Evolutionary conservation across 2,888 invertebrate genomes (phyloP).

Genomic region (Dynastes tityus): DNA sequence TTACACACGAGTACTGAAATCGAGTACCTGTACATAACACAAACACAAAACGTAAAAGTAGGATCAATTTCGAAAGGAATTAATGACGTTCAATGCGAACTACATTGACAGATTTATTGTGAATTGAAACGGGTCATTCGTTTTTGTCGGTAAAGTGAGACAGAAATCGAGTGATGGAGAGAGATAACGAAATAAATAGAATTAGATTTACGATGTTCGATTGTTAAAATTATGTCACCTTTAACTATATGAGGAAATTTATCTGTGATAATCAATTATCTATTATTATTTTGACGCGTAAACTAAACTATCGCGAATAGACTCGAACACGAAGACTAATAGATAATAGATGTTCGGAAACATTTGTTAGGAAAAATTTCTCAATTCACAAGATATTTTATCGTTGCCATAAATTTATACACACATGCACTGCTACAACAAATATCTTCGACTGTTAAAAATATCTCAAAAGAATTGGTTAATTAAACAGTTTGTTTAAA

Average conservation of each 20-base stretch:
- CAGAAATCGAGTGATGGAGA: neutral
- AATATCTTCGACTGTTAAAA: too few species aligned
- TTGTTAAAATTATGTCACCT: conserved; percentile 31
- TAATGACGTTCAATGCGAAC: conserved; percentile 9
- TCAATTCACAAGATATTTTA: too few species aligned
- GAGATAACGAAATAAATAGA: neutral
- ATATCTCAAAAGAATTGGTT: too few species aligned
- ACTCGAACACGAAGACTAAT: too few species aligned
- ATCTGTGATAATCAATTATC: neutral
- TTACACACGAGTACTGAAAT: neutral
- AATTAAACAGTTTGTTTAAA: too few species aligned
- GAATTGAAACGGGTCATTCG: conserved; percentile 31
- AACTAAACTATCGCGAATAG: neutral
- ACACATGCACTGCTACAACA: too few species aligned
- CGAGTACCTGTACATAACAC: neutral
- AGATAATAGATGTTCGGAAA: too few species aligned
- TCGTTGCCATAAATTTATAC: too few species aligned
- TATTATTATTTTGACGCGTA: neutral
- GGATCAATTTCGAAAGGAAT: conserved; percentile 12
- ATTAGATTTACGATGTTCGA: conserved; percentile 17
- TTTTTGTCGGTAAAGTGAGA: conserved; percentile 16
- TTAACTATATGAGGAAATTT: conserved; percentile 1
- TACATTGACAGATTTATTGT: conserved; percentile 8
- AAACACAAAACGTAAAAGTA: neutral
- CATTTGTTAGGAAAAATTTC: too few species aligned